phyloP scores from a whole-genome alignment of 37 sponge, comb jelly and placozoan genomes.

The Beroe forskalii region DNA sequence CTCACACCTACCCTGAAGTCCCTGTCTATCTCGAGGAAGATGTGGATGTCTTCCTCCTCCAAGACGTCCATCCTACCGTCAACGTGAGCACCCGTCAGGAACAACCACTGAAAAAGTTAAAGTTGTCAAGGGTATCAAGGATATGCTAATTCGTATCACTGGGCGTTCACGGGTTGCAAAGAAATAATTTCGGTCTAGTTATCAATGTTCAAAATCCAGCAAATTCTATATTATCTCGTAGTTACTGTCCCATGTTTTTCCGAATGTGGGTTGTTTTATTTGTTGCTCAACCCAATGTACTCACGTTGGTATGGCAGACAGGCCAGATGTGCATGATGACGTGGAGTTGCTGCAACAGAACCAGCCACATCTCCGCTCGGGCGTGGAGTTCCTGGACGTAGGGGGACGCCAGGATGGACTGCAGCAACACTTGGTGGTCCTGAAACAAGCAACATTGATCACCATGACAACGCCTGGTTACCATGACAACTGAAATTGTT shows the following conservation, averaged over 20 bases:
- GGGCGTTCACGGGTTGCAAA: no score
- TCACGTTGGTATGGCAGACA: conserved; percentile 60
- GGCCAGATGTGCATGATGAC: conserved; percentile 65
- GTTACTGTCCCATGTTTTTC: no score
- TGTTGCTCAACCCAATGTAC: no score
- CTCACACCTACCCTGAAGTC: conserved; percentile 43
- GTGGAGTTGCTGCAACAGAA: conserved; percentile 56
- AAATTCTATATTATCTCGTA: no score
- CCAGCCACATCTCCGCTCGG: conserved; percentile 42
- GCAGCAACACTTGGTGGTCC: conserved; percentile 62
- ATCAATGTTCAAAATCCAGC: no score
- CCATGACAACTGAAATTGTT: no score
- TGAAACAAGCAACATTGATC: no score
- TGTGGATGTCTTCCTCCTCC: background rate
- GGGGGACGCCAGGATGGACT: conserved; percentile 64
- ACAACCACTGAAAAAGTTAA: conserved; percentile 24
- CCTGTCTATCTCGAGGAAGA: background rate
- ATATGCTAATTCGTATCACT: no score
- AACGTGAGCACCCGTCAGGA: conserved; percentile 6
- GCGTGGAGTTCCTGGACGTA: conserved; percentile 50
- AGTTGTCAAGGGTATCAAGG: no score
- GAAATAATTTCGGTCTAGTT: no score
- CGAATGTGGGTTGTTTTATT: no score
- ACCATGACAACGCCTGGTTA: no score
- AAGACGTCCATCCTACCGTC: background rate